Conservation (phyloP, 2,113 vertebrate genomes). For the Mola mola region DNA sequence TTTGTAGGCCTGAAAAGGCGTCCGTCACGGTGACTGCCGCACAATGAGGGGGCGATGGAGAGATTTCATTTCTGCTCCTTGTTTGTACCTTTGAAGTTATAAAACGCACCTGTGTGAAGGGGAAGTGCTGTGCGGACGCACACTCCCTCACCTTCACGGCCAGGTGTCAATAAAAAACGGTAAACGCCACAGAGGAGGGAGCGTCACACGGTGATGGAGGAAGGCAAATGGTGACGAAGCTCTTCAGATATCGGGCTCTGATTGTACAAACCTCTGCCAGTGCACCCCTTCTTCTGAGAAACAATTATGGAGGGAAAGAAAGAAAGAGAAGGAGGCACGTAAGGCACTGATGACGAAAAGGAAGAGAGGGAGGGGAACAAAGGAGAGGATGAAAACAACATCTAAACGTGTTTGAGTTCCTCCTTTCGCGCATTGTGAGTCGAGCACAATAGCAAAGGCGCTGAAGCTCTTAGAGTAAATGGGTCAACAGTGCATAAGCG, state of each 20-base stretch:
- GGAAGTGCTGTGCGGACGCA: neutral
- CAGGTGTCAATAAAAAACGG: conserved; percentile 29
- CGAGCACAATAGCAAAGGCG: conserved; percentile 14
- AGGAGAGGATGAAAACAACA: too few relatives aligned
- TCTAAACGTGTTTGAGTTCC: too few relatives aligned
- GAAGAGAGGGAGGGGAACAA: conserved; percentile 2
- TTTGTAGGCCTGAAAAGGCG: conserved; percentile 54
- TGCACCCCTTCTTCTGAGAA: conserved; percentile 27
- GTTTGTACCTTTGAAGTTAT: conserved; percentile 41
- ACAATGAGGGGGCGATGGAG: conserved; percentile 41
- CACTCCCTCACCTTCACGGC: neutral
- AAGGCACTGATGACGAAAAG: too few relatives aligned
- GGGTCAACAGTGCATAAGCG: conserved; percentile 70
- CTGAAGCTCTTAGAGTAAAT: conserved; percentile 56
- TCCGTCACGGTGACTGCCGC: conserved; percentile 34
- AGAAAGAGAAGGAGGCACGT: neutral
- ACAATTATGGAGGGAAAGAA: neutral
- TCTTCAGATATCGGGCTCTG: too few relatives aligned
- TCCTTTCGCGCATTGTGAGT: conserved; percentile 16
- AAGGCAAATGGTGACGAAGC: too few relatives aligned
- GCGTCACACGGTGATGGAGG: conserved; percentile 16
- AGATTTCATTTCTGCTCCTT: conserved; percentile 21
- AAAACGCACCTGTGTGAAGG: conserved; percentile 42
- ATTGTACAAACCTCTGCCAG: neutral
- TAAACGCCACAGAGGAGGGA: conserved; percentile 3